Base-by-base conservation (phyloP, 2,797 vertebrate genomes). In the Mus spretus region DNA sequence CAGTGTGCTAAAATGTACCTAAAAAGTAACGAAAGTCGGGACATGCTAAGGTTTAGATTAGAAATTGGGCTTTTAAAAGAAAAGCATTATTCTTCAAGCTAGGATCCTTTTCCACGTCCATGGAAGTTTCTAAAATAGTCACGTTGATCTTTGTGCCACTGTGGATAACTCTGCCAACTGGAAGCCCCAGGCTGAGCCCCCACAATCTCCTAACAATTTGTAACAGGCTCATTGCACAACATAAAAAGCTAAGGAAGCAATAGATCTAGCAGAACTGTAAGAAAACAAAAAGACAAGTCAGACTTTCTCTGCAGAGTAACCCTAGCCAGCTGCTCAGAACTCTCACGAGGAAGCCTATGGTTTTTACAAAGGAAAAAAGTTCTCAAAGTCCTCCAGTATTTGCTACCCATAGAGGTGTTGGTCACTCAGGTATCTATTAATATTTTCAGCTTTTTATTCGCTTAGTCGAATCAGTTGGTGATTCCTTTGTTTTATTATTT, bases 1-100 rank as follows among this genome's bases (percentile, higher is more conserved):
- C 75, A 94, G 91, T 93, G 87, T 82, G 83, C 88, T 88, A 94
- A 97, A 94, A 77, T 95, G 72, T 24, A 91, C 80, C 91, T 95
- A 85, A 77, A 77, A 88, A 88, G 79, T 74, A 77, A 95, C 53
- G 55, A 79, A 97, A 96, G 83, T 74, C 80, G 91, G 81, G 95
- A 67, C 78, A 83, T 87, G 61, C 91, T 37, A 47, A 89, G 86
- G 65, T 89, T 87, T 40, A 95, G 72, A 74, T 70, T 77, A 91
- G 55, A 53, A 72, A 91, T 85, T 94, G 78, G 65, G 22, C 61
- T 89, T 92, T 79, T 53, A 57, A 34, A 10, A 63, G 78, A 72
- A 77, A 87, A 77, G 12, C 93, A 91, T 91, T 95, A 94, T 85
- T 93, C 72, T 95, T 82, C 75, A 88, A 96, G 59, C 37, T 47